Base-by-base conservation (phyloP, 2,888 invertebrate genomes). In the Acanthosoma haemorrhoidale region DNA sequence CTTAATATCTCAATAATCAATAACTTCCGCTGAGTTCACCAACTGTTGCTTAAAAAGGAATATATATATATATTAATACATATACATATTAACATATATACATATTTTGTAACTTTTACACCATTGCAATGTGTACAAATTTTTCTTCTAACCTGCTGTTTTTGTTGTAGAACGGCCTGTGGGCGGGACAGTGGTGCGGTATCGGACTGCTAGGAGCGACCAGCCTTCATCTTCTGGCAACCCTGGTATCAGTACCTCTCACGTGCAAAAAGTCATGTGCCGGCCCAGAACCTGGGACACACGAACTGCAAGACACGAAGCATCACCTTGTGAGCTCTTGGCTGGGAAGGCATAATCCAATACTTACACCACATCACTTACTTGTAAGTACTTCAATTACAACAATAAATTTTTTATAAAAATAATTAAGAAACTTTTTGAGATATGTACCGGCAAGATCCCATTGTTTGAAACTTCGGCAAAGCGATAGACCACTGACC, bases 181-280 rank as follows among this genome's bases (percentile, higher is more conserved):
- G 73, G 73, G 73, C 73, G 11, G 73, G 73, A 1, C 73, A 73
- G 63, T 73, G 73, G 73, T 71, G 73, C 69, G 71, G 70, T 2
- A 66, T 73, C 21, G 73, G 73, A 3, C 73, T 73, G 13, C 34
- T 72, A 13, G 68, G 64, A 8, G 71, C 73, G 2, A 73, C 71
- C 9, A 51, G 70, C 36, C 69, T 73, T 25, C 73, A 73, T 51
- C 70, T 73, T 34, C 57, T 73, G 11, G 63, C 66, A 64, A 73
- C 73, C 16, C 43, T 73, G 18, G 70, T 73, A 32, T 70, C 73
- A 15, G 39, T 73, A 3, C 73, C 73, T 2, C 29, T 73, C 13
- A 72, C 71, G 29, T 73, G 73, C 38, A 66, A 59, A 13, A 32
- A 67, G 36, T 57, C 69, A 29, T 70, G 69, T 39, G 69, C 70